Conservation (phyloP, 1,140 invertebrate genomes). For the Drosophila tropicalis region DNA sequence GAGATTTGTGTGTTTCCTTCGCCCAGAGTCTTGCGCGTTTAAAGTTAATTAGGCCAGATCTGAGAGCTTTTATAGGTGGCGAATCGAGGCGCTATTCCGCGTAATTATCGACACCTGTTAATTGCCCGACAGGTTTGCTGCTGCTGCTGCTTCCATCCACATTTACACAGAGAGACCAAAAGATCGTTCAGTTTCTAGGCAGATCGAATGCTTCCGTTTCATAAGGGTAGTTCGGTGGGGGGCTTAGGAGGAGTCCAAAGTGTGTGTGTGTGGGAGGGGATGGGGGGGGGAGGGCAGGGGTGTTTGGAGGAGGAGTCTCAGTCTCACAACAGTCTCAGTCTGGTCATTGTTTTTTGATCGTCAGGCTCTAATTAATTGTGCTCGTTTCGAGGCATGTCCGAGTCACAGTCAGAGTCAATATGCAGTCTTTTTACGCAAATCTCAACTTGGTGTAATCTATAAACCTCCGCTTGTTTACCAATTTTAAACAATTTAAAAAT, state of each 20-base stretch:
- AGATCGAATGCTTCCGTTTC: constrained; percentile 46
- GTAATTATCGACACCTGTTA: constrained; percentile 76
- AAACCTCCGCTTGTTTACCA: constrained; percentile 22
- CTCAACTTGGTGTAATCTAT: constrained; percentile 53
- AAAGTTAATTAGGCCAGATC: constrained; percentile 72
- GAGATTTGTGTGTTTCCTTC: constrained; percentile 38
- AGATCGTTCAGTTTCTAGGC: constrained; percentile 50
- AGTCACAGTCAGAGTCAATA: constrained; percentile 32
- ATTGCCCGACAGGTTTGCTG: constrained; percentile 69
- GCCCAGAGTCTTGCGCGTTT: constrained; percentile 59
- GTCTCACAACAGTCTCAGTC: neutral
- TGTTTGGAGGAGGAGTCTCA: neutral
- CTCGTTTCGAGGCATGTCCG: constrained; percentile 65
- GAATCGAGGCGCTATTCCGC: constrained; percentile 64
- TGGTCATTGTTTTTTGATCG: constrained; percentile 60
- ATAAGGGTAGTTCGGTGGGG: neutral
- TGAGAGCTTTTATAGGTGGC: constrained; percentile 64
- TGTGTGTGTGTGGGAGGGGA: neutral
- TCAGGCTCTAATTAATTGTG: constrained; percentile 81
- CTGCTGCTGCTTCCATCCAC: neutral
- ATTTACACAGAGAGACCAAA: neutral
- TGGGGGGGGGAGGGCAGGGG: neutral
- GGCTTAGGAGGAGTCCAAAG: neutral
- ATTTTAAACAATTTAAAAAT: constrained; percentile 48
- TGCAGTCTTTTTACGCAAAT: constrained; percentile 63